Evolutionary conservation across 2,113 vertebrate genomes (phyloP).

Genomic region (Xenus cinereus): DNA sequence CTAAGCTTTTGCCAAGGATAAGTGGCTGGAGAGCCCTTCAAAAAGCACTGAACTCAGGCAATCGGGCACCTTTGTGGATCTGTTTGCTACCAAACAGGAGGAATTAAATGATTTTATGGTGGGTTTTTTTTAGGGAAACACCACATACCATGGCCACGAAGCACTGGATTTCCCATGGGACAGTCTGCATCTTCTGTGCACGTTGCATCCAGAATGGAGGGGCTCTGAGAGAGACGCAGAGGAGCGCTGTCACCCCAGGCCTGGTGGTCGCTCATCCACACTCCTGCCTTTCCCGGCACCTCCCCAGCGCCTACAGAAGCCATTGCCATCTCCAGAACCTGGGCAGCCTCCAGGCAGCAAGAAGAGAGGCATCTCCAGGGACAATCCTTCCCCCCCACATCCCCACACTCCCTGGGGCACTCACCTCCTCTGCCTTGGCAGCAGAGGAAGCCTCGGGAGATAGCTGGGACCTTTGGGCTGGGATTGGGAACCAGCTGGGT

Average conservation of each 20-base stretch:
- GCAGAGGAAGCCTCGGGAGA: background rate
- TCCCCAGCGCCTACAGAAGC: background rate
- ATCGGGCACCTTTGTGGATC: background rate
- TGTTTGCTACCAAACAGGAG: background rate
- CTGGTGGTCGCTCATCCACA: background rate
- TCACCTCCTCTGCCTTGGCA: fast-evolving
- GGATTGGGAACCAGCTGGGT: background rate
- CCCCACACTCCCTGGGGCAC: background rate
- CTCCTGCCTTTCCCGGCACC: background rate
- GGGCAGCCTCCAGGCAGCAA: background rate
- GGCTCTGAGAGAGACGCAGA: slow-evolving; percentile 59
- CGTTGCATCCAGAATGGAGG: slow-evolving; percentile 50
- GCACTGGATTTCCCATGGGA: slow-evolving; percentile 52
- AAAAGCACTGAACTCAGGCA: background rate
- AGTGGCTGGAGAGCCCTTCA: background rate
- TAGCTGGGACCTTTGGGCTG: background rate
- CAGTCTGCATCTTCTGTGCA: slow-evolving; percentile 72
- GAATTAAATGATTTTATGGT: background rate
- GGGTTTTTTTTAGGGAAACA: background rate
- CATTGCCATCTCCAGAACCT: background rate
- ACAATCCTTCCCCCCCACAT: background rate
- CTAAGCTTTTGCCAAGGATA: background rate
- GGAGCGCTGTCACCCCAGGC: background rate
- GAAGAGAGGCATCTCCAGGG: background rate
- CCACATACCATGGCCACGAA: slow-evolving; percentile 71